phyloP scores from a whole-genome alignment of 2,113 vertebrate genomes.

The Brachyhypopomus occidentalis region DNA sequence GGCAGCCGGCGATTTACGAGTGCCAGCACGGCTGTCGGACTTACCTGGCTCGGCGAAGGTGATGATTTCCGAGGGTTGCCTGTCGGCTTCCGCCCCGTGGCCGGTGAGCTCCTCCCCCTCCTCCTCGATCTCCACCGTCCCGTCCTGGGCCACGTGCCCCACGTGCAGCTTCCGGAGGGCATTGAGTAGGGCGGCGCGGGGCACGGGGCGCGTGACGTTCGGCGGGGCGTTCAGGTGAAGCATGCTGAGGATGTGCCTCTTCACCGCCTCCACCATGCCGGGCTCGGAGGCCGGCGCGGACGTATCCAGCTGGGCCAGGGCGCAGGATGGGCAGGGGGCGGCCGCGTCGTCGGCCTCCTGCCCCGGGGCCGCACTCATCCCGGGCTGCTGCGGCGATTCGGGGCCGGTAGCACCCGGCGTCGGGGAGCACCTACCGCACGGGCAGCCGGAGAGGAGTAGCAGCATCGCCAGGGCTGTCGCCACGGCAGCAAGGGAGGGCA shows the following conservation, averaged over 20 bases:
- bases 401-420: conserved; percentile 42
- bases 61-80: conserved; percentile 92
- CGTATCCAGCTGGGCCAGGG: conserved; percentile 79
- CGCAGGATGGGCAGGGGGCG: conserved; percentile 84
- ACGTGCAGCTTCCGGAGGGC: conserved; percentile 94
- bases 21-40: conserved; percentile 26
- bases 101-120: conserved; percentile 68
- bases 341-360: conserved; percentile 68
- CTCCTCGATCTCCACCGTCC: conserved; percentile 91
- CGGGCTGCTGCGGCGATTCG: background rate
- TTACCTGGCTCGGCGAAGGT: conserved; percentile 87
- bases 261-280: conserved; percentile 97
- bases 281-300: conserved; percentile 76
- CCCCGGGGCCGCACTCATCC: background rate
- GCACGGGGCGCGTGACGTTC: conserved; percentile 90
- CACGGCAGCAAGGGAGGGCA: conserved; percentile 67
- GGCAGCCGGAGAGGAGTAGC: conserved; percentile 78
- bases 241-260: conserved; percentile 95
- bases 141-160: conserved; percentile 87
- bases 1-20: background rate
- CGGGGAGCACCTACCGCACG: conserved; percentile 77
- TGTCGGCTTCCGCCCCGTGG: conserved; percentile 73
- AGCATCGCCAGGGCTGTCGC: conserved; percentile 80
- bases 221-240: conserved; percentile 92
- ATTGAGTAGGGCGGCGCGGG: conserved; percentile 91